Evolutionary conservation across 35 echinoderm and acorn worm genomes (phyloP).

Genomic region (Apostichopus japonicus): DNA sequence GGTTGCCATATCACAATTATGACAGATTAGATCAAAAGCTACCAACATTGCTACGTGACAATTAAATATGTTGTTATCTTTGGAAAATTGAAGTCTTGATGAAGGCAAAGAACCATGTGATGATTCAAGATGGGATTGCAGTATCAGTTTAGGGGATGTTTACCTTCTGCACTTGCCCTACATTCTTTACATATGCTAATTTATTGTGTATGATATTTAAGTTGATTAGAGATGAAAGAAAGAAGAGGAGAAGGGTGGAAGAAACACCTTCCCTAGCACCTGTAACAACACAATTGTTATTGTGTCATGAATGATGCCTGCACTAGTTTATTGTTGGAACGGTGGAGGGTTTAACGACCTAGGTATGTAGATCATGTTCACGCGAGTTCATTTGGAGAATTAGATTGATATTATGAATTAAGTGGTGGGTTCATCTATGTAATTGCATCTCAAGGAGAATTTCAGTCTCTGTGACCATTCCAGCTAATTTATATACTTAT

Average conservation of each 20-base stretch:
- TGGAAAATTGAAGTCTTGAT: not conserved
- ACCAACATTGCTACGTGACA: not conserved
- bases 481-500: not conserved
- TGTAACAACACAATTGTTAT: slow-evolving; percentile 24
- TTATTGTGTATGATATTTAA: not conserved
- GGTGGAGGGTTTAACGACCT: slow-evolving; percentile 9
- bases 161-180: slow-evolving; percentile 12
- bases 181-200: not conserved
- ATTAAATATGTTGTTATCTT: not conserved
- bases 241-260: not conserved
- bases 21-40: not conserved
- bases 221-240: not conserved
- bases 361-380: not conserved
- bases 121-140: not conserved
- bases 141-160: not conserved
- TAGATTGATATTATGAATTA: not conserved
- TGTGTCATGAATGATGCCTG: not conserved
- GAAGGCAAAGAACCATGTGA: not conserved
- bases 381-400: not conserved
- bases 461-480: not conserved
- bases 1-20: too few species aligned
- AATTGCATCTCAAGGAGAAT: not conserved
- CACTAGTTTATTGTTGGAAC: not conserved
- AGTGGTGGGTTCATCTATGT: not conserved
- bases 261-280: not conserved